Evolutionary conservation across 2,113 vertebrate species (phyloP), one percentile per base, ranked within the genome.

Genomic region (Chascanopsetta lugubris): DNA sequence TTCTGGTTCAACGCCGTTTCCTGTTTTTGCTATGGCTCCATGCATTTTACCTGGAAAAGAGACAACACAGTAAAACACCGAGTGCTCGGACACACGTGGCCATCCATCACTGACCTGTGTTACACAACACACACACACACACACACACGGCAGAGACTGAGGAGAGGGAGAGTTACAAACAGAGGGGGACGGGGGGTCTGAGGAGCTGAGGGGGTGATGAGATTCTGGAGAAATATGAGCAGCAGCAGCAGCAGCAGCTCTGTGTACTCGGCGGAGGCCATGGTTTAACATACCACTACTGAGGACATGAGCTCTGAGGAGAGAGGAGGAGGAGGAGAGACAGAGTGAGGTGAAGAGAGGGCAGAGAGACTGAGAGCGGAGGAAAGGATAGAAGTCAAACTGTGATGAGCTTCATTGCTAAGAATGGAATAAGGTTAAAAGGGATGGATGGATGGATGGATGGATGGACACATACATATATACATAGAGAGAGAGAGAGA

Each of bases 31-130:
- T 36, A 25, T 40, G 36, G 61, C 30, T 38, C 62, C 21, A 53
- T 59, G 40, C 6, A 71, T 48, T 49, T 73, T 2, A 60, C 54
- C 48, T 72, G 38, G 53, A 62, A 62, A 26, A 63, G 56, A 60
- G 56, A 60, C 21, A 53, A 55, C 43, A 69, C 65, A 12, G 9
- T 74, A 73, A 60, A 42, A 20, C 27, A 40, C 22, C 13, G 8
- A 27, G 38, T 18, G 43, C 25, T 20, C 34, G 42, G 25, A 69
- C 43, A 64, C 51, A 42, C 49, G 42, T 34, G 47, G 21, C 34
- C 79, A 72, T 78, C 56, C 29, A 66, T 81, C 72, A 74, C 58
- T 26, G 22, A 50, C 55, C 17, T 8, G 13, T 47, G 69, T 75
- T 77, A 32, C 11, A 4, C 72, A 78, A 84, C 42, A 63, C 21